Evolutionary conservation across 2,113 vertebrate species (phyloP).

Genomic region (Tragelaphus strepsiceros): DNA sequence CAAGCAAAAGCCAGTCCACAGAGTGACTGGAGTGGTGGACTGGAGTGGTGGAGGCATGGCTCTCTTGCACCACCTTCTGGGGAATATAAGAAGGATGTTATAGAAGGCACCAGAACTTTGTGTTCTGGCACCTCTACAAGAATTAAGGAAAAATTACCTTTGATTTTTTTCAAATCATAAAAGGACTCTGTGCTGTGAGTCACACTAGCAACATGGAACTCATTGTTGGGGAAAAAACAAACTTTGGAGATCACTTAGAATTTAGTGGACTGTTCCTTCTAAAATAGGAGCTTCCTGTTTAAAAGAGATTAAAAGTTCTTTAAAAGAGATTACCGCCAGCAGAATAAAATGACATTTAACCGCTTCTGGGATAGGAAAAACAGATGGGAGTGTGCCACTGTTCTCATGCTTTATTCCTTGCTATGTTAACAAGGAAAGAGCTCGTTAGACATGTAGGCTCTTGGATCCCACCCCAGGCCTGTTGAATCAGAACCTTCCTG

Average conservation of each 20-base stretch:
- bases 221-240: not conserved
- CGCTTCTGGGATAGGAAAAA: not conserved
- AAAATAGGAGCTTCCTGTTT: not conserved
- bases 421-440: not conserved
- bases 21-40: not conserved
- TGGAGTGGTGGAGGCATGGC: not conserved
- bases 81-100: constrained; percentile 23
- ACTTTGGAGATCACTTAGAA: not conserved
- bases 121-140: not conserved
- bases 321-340: not conserved
- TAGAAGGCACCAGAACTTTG: not conserved
- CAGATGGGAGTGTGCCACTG: not conserved
- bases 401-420: not conserved
- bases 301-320: not conserved
- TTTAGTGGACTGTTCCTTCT: not conserved
- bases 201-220: not conserved
- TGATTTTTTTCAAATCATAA: not conserved
- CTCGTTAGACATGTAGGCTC: not conserved
- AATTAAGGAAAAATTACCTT: not conserved
- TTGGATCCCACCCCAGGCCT: not conserved
- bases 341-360: not conserved
- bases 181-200: not conserved
- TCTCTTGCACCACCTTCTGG: constrained; percentile 53
- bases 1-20: not conserved
- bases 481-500: not conserved